These are phyloP conservation scores for Lepidotrigona ventralis DNA, from an alignment of 1,140 invertebrate species.

Conservation along the genomic window DNA sequence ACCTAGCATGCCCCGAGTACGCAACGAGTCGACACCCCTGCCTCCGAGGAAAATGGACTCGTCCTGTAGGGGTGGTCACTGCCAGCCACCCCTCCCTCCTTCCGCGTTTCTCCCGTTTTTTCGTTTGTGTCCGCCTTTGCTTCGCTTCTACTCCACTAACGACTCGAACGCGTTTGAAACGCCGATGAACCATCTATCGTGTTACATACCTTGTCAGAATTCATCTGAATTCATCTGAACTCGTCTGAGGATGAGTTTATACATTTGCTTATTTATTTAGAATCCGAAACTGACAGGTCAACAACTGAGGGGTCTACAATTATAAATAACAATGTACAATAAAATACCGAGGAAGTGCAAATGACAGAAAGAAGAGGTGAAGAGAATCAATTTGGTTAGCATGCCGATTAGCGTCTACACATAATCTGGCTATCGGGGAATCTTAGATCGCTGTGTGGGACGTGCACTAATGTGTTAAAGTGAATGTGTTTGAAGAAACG, in stretches of 20 bases:
- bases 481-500: too few relatives aligned
- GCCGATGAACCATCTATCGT: conserved; percentile 16
- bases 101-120: background rate
- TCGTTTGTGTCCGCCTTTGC: background rate
- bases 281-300: too few relatives aligned
- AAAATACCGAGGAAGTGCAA: too few relatives aligned
- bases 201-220: background rate
- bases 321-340: too few relatives aligned
- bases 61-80: conserved; percentile 46
- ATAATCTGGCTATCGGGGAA: too few relatives aligned
- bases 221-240: background rate
- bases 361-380: too few relatives aligned
- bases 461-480: too few relatives aligned
- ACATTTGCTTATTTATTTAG: too few relatives aligned
- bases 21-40: conserved; percentile 56
- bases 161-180: conserved; percentile 9
- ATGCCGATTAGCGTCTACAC: too few relatives aligned
- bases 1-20: conserved; percentile 16
- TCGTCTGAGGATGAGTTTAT: background rate
- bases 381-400: too few relatives aligned
- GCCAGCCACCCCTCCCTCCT: conserved; percentile 15
- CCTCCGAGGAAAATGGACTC: conserved; percentile 57
- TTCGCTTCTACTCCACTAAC: background rate
- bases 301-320: too few relatives aligned
- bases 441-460: too few relatives aligned